phyloP scores from a whole-genome alignment of 2,113 vertebrate species.

The Synchiropus splendidus region DNA sequence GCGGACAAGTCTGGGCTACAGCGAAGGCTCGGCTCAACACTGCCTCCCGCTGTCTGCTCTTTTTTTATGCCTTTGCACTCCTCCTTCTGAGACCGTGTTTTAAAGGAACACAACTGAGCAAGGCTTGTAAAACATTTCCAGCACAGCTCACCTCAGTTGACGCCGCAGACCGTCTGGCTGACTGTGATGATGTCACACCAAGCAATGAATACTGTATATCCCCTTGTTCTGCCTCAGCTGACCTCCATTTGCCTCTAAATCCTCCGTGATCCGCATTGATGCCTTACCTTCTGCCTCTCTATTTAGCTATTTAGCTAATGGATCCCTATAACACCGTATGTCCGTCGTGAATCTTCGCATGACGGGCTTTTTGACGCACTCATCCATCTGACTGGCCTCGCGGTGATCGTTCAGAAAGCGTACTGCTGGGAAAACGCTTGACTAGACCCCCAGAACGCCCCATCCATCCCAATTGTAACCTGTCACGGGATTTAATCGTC shows the following conservation, averaged over 20 bases:
- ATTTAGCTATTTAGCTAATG: constrained; percentile 27
- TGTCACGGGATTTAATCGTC: constrained; percentile 14
- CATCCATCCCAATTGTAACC: constrained; percentile 12
- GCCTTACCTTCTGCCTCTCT: constrained; percentile 1
- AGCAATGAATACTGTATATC: constrained; percentile 15
- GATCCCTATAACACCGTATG: neutral
- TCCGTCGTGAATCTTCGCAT: constrained; percentile 9
- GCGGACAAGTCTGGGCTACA: constrained; percentile 11
- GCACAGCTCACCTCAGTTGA: constrained; percentile 28
- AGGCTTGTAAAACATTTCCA: constrained; percentile 8
- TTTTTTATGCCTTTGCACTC: too few species aligned
- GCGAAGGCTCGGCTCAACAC: constrained; percentile 10
- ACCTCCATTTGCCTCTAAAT: constrained; percentile 20
- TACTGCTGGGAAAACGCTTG: neutral
- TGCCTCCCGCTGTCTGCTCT: constrained; percentile 17
- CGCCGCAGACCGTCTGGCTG: constrained; percentile 5
- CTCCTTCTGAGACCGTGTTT: too few species aligned
- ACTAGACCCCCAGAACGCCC: too few species aligned
- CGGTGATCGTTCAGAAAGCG: constrained; percentile 2
- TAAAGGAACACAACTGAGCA: neutral
- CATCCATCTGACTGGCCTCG: constrained; percentile 12
- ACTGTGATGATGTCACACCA: constrained; percentile 10
- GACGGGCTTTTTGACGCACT: constrained; percentile 9
- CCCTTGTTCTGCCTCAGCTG: constrained; percentile 4
- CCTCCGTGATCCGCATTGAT: neutral